These are phyloP conservation scores for Tanytarsus gracilentus DNA, from an alignment of 2,888 invertebrate species.

Conservation along the genomic window DNA sequence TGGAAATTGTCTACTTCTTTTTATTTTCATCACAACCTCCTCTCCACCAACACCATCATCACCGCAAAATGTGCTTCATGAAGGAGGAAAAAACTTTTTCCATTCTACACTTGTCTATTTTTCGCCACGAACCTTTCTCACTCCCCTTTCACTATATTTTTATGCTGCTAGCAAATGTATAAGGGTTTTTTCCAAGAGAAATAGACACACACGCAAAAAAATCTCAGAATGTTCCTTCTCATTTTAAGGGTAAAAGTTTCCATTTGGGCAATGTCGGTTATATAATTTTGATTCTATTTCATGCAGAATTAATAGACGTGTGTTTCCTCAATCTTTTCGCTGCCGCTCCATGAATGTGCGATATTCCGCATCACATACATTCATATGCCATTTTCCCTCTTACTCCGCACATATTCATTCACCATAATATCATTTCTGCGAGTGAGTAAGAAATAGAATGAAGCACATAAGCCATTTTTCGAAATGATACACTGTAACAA, in stretches of 20 bases:
- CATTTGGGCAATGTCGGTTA: background rate
- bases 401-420: background rate
- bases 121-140: background rate
- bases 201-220: background rate
- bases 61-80: background rate
- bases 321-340: constrained; percentile 19
- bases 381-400: background rate
- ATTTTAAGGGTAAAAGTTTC: constrained; percentile 19
- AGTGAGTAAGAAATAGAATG: background rate
- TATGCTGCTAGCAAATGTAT: too few species aligned
- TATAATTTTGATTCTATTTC: constrained; percentile 28
- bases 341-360: background rate
- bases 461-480: background rate
- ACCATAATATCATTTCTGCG: background rate
- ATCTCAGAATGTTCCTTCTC: constrained; percentile 20
- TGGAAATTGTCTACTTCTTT: constrained; percentile 26
- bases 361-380: background rate
- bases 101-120: background rate
- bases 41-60: background rate
- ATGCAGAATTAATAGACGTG: constrained; percentile 28
- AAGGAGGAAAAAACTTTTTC: background rate
- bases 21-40: constrained; percentile 3
- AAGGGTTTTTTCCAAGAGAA: too few species aligned
- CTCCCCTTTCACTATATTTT: background rate
- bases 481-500: constrained; percentile 28